These are phyloP conservation scores for Ceratitis capitata DNA, from an alignment of 1,140 invertebrate species.

Conservation along the genomic window DNA sequence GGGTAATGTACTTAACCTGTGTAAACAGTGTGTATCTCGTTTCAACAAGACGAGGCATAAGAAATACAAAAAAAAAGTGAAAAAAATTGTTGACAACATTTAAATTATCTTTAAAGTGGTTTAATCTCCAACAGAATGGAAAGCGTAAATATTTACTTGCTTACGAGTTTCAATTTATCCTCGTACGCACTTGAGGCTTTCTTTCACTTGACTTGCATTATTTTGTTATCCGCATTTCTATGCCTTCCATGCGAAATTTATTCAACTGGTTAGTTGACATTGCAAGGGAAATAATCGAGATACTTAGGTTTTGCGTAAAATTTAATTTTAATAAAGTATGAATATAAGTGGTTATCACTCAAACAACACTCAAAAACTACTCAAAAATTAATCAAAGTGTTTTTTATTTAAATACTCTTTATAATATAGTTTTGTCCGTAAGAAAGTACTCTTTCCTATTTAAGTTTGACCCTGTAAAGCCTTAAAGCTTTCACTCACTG, in stretches of 20 bases:
- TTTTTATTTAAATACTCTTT: too few relatives aligned
- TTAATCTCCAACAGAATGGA: constrained; percentile 39
- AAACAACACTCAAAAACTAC: too few relatives aligned
- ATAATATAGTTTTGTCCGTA: too few relatives aligned
- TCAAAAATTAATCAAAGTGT: too few relatives aligned
- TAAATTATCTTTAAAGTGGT: constrained; percentile 64
- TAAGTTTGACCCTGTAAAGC: too few relatives aligned
- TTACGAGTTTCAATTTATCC: constrained; percentile 29
- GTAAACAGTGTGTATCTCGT: constrained; percentile 23
- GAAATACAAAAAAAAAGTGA: constrained; percentile 44
- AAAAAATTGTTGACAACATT: constrained; percentile 61
- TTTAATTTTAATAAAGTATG: neutral
- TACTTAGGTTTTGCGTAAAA: neutral
- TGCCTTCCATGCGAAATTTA: neutral
- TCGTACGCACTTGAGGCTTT: neutral
- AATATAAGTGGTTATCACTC: too few relatives aligned
- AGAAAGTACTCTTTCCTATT: too few relatives aligned
- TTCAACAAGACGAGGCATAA: neutral
- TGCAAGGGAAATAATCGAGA: neutral
- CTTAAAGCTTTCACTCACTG: too few relatives aligned
- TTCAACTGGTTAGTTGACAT: neutral
- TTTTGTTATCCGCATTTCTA: neutral
- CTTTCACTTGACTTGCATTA: neutral
- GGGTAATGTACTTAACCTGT: constrained; percentile 38
- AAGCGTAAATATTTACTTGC: constrained; percentile 39